phyloP scores from a whole-genome alignment of 2,113 vertebrate species.

The Pachycephala philippinensis region DNA sequence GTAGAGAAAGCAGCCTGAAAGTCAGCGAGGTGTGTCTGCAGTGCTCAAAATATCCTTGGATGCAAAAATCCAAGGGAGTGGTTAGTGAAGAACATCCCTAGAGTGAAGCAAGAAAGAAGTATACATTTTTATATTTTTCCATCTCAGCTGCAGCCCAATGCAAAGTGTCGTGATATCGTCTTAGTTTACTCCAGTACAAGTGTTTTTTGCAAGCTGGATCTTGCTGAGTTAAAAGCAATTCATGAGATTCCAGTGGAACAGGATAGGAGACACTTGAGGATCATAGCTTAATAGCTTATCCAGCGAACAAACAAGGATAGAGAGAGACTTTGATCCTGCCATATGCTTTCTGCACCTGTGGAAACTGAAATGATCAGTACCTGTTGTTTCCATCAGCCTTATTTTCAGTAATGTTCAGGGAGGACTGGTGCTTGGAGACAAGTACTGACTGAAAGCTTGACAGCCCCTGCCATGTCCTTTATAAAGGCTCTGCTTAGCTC shows the following conservation, averaged over 20 bases:
- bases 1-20: not conserved
- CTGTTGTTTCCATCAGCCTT: not conserved
- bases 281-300: not conserved
- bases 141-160: not conserved
- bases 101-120: not conserved
- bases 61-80: not conserved
- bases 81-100: not conserved
- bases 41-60: not conserved
- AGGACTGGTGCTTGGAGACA: not conserved
- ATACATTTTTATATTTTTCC: not conserved
- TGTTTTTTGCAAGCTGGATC: not conserved
- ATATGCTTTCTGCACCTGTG: not conserved
- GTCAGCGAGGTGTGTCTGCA: not conserved
- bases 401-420: not conserved
- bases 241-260: not conserved
- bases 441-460: not conserved
- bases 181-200: not conserved
- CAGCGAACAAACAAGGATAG: not conserved
- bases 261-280: not conserved
- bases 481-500: not conserved
- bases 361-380: not conserved
- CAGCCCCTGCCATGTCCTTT: not conserved
- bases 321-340: not conserved
- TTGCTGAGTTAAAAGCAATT: not conserved
- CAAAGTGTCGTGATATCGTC: not conserved